Base-by-base conservation (phyloP, 37 sponge, comb jelly and placozoan genomes). In the Halichondria panicea region DNA sequence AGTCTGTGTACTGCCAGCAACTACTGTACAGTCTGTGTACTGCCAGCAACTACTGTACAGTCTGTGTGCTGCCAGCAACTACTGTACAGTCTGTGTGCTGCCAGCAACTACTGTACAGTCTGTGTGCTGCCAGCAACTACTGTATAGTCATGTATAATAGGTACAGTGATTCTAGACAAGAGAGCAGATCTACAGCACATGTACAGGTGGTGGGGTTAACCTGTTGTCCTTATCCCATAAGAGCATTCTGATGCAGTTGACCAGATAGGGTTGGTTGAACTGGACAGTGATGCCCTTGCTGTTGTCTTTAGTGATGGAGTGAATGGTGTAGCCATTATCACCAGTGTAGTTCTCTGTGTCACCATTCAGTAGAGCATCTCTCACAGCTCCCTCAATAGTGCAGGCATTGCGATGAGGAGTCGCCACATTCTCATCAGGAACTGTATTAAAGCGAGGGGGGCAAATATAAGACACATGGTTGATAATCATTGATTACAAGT, bases 171-270 rank as follows among this genome's bases (percentile, higher is more conserved):
- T n/a, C n/a, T n/a, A n/a, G n/a, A n/a, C n/a, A n/a, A n/a, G n/a
- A n/a, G n/a, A n/a, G n/a, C n/a, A n/a, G n/a, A n/a, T n/a, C n/a
- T n/a, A n/a, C n/a, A n/a, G n/a, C n/a, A n/a, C n/a, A n/a, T n/a
- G n/a, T n/a, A n/a, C n/a, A n/a, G n/a, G n/a, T n/a, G n/a, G n/a
- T 59, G 27, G 12, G 27, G 32, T n/a, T 2, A 25, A 91, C 34
- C 97, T 84, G 52, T 84, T 85, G 73, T 97, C 97, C 58, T 85
- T 71, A 72, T 97, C 97, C 92, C 94, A 97, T 38, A 97, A 78
- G 5, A 97, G 84, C 82, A 97, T 77, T 24, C 89, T 68, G 76
- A 97, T 75, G 33, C 84, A 82, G 56, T 94, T 94, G 75, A 97
- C 81, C 61, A 97, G 76, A 71, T 89, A 87, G 22, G 91, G 97